These are phyloP conservation scores for Triplophysa bombifrons DNA, from an alignment of 2,797 vertebrate genomes.

Conservation along the genomic window DNA sequence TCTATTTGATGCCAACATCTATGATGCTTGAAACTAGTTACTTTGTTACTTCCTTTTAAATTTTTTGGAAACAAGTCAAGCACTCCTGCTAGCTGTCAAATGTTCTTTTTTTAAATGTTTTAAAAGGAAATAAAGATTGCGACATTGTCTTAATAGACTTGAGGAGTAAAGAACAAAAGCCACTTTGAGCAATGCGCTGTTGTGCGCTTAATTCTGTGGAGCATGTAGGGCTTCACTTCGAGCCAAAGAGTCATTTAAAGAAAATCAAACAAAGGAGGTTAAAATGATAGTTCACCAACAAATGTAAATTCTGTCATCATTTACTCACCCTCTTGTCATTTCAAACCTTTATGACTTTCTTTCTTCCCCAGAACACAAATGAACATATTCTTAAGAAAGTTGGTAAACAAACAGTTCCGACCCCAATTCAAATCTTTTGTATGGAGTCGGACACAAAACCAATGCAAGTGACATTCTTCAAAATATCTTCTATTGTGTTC, in stretches of 20 bases:
- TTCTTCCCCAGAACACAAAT: no score
- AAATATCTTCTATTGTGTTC: no score
- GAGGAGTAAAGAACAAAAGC: constrained; percentile 14
- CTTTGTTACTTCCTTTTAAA: background rate
- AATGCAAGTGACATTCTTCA: no score
- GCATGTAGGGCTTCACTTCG: background rate
- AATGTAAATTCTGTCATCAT: no score
- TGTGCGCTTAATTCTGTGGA: background rate
- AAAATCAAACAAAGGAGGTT: background rate
- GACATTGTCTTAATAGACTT: background rate
- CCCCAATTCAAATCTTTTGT: no score
- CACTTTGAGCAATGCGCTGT: background rate
- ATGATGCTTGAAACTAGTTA: background rate
- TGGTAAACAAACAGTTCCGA: no score
- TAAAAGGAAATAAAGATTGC: background rate
- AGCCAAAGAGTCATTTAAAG: constrained; percentile 12
- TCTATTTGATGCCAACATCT: constrained; percentile 15
- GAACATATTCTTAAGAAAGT: no score
- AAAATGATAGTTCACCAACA: no score
- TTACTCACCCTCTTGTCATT: no score
- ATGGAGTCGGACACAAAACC: no score
- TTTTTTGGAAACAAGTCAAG: background rate
- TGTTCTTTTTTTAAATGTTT: background rate
- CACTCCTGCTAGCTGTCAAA: background rate
- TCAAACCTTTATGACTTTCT: no score